Base-by-base conservation (phyloP, 1,140 invertebrate species). In the Battus philenor region DNA sequence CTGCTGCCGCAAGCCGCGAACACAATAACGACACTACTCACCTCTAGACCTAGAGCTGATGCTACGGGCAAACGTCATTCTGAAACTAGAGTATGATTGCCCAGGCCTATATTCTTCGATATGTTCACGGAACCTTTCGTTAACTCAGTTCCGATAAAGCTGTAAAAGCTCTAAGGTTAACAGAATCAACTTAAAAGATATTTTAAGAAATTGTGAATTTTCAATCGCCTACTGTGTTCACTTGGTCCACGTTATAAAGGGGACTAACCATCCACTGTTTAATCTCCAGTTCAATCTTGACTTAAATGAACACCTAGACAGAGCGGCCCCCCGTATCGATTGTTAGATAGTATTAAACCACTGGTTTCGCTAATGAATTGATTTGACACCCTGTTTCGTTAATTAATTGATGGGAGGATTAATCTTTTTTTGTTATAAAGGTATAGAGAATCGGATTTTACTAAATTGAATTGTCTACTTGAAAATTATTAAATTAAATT, bases 231-330 rank as follows among this genome's bases (percentile, higher is more conserved):
- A n/a, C n/a, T n/a, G n/a, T n/a, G n/a, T n/a, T n/a, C n/a, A 41
- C 31, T 62, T 55, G 30, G 7, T 17, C 47, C 48, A 64, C 27
- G 8, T 13, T 1, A 3, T 16, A 44, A 52, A 56, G 59, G 60
- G 59, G 54, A 56, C 53, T 56, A 63, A 62, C 62, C 60, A 67
- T 70, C 56, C 47, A 64, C 62, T 69, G 61, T 76, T 73, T 79
- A 73, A 77, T 82, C 74, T 70, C 32, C 53, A 69, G 63, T 68
- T 61, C 70, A 68, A 81, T 76, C 74, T 81, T 70, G 64, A 74
- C 51, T 75, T 75, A 78, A 81, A 81, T 78, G 77, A 76, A 81
- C 72, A 77, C 70, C 68, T 74, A 70, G 61, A 60, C 55, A 50
- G 41, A 47, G 38, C 24, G 22, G 38, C 32, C 57, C 62, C 53